These are phyloP conservation scores for Pseudorectes ferrugineus DNA, from an alignment of 2,113 vertebrate species.

Conservation along the genomic window DNA sequence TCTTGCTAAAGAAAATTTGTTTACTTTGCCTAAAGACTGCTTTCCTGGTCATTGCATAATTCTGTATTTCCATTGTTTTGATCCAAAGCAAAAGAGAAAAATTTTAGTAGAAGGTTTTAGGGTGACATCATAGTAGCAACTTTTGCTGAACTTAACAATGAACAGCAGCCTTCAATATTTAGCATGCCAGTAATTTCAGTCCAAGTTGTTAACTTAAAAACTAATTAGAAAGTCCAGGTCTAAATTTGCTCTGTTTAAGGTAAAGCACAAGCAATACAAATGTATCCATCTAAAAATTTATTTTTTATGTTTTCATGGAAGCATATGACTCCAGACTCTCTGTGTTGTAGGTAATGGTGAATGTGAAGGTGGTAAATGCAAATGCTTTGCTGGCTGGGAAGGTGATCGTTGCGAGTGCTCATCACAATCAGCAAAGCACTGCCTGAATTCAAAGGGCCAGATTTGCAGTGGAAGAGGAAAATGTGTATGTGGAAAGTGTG, in stretches of 20 bases:
- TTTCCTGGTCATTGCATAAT: background rate
- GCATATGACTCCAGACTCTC: background rate
- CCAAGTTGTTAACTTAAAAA: background rate
- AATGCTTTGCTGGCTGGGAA: conserved; percentile 85
- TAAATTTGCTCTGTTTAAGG: background rate
- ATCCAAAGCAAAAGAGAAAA: background rate
- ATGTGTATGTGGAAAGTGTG: conserved; percentile 88
- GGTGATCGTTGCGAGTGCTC: conserved; percentile 88
- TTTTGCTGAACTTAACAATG: background rate
- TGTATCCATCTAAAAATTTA: background rate
- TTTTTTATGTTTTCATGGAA: background rate
- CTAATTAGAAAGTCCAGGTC: background rate
- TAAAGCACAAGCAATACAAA: background rate
- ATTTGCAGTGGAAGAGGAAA: conserved; percentile 86
- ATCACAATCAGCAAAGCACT: conserved; percentile 72
- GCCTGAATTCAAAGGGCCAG: conserved; percentile 78
- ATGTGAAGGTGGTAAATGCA: conserved; percentile 85
- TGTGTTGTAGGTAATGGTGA: conserved; percentile 83
- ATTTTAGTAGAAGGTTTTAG: background rate
- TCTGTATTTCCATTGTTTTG: background rate
- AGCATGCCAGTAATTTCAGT: background rate
- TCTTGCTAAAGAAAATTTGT: background rate
- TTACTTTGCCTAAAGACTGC: background rate
- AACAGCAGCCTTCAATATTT: background rate
- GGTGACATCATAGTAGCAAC: background rate